Evolutionary conservation across 2,113 vertebrate genomes (phyloP).

Genomic region (Barnardius zonarius): DNA sequence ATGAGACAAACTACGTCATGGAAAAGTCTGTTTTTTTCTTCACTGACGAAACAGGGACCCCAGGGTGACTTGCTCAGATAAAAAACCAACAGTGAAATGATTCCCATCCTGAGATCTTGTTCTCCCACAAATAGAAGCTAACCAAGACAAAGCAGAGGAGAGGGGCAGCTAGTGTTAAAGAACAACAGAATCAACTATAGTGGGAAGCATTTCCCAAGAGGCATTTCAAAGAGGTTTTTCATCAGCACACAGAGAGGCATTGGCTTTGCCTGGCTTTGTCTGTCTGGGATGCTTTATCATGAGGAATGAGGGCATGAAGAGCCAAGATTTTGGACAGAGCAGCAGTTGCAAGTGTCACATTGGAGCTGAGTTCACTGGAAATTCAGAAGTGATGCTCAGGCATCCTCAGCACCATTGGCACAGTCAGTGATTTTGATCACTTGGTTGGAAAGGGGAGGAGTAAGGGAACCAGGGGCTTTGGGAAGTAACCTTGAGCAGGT

Average conservation of each 20-base stretch:
- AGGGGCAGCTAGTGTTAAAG: background rate
- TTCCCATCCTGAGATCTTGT: background rate
- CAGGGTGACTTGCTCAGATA: background rate
- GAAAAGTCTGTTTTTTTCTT: background rate
- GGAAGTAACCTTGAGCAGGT: background rate
- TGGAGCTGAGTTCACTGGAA: background rate
- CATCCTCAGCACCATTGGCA: background rate
- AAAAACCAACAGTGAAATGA: background rate
- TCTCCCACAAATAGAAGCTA: conserved; percentile 13
- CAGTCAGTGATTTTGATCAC: background rate
- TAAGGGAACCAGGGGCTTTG: background rate
- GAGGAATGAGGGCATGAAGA: background rate
- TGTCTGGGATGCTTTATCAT: background rate
- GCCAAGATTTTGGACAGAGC: background rate
- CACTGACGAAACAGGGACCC: background rate
- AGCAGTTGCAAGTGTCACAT: background rate
- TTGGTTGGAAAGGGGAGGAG: background rate
- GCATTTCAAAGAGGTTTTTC: conserved; percentile 33
- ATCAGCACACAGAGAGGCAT: background rate
- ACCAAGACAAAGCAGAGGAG: conserved; percentile 36
- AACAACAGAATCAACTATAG: conserved; percentile 23
- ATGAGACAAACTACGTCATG: background rate
- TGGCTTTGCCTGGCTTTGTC: conserved; percentile 19
- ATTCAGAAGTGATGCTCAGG: background rate
- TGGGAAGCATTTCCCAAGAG: conserved; percentile 30